Evolutionary conservation across 2,888 invertebrate species (phyloP), one percentile per base, ranked within the genome.

Genomic region (Orthosia cruda): DNA sequence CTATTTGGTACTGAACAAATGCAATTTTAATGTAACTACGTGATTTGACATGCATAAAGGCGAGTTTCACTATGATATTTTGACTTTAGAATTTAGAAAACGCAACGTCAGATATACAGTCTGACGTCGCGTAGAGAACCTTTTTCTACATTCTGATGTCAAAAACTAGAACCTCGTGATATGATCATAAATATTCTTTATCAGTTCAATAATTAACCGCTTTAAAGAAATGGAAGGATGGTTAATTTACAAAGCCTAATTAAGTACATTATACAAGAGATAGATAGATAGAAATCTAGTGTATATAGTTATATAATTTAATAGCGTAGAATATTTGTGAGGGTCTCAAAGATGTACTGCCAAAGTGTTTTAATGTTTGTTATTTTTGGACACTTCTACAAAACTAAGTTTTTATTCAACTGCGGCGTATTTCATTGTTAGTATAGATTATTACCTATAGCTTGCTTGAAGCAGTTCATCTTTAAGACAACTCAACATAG

Each of bases 1-100:
- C 95, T 94, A 92, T 95, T 95, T 95, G 93, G 94, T 95, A 94
- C 87, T 93, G 93, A 96, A 96, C 96, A 95, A 96, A 96, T 96
- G 96, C 96, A 95, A 90, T 90, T 92, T 93, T 95, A 90, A 95
- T 95, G 96, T 91, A 92, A 89, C 95, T 95, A 94, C 90, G 85
- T 89, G 92, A 87, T 80, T 89, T 89, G 91, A 91, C 84, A 91
- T 91, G 90, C 89, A 86, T 82, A 82, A 73, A 89, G 89, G 87
- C 84, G 84, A 85, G 85, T 81, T 84, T 77, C 66, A 87, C 80
- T 65, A 80, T 75, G 63, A 79, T 20, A 72, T 61, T 71, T 65
- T 82, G 71, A 68, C 54, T 50, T 58, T 59, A 81, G 73, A 77
- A 67, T 71, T 57, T 82, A 83, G 50, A 79, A 77, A 70, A 63